Conservation (phyloP, 2,888 invertebrate species). For the Pseudeuparius sepicola region DNA sequence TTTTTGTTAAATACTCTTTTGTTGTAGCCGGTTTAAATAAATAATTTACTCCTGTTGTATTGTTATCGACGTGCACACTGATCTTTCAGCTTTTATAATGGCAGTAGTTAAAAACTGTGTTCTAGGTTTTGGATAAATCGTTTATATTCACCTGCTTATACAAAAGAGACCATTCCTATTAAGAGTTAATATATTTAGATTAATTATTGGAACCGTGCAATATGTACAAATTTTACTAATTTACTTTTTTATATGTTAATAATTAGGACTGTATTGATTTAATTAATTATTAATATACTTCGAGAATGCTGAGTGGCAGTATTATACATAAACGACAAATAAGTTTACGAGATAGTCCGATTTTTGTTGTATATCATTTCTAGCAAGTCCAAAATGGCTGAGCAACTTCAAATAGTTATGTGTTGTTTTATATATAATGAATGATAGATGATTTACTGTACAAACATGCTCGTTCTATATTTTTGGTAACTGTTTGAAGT, state of each 20-base stretch:
- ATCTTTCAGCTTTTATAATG: too few species aligned
- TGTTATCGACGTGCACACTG: too few species aligned
- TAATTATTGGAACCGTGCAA: constrained; percentile 49
- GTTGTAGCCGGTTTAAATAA: constrained; percentile 20
- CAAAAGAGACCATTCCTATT: too few species aligned
- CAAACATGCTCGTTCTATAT: constrained; percentile 28
- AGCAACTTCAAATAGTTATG: constrained; percentile 16
- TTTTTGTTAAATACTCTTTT: constrained; percentile 29
- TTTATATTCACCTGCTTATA: too few species aligned
- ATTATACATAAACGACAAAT: constrained; percentile 30
- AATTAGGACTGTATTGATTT: constrained; percentile 37
- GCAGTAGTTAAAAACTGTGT: too few species aligned
- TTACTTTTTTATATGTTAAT: constrained; percentile 39
- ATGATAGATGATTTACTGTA: constrained; percentile 31
- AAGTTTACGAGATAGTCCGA: constrained; percentile 11
- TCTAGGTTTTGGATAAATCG: too few species aligned
- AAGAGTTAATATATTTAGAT: constrained; percentile 33
- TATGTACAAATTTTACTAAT: constrained; percentile 61
- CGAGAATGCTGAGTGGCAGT: constrained; percentile 40
- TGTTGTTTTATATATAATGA: constrained; percentile 24
- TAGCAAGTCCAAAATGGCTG: constrained; percentile 12
- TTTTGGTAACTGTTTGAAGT: too few species aligned
- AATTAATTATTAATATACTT: constrained; percentile 38
- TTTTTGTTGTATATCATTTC: constrained; percentile 18
- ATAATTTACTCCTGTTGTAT: not conserved